These are phyloP conservation scores for Pithecia hirsuta DNA, from an alignment of 2,797 vertebrate genomes.

Conservation along the genomic window DNA sequence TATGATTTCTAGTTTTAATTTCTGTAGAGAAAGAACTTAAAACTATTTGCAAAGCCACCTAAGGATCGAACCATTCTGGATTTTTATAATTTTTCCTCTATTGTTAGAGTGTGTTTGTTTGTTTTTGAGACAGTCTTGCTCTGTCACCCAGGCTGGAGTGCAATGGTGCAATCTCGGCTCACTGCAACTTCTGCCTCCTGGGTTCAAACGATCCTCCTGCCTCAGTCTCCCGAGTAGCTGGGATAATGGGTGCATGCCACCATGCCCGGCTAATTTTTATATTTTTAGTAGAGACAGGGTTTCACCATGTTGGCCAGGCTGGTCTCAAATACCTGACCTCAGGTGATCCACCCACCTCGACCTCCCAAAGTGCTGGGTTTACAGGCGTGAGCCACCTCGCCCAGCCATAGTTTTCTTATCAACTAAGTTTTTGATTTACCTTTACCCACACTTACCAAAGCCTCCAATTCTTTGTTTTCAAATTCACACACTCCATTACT, in stretches of 20 bases:
- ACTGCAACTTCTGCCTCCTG: not conserved
- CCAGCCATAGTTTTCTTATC: not conserved
- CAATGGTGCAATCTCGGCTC: not conserved
- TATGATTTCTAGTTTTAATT: not conserved
- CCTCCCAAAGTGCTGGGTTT: not conserved
- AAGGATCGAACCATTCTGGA: not conserved
- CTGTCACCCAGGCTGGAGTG: not conserved
- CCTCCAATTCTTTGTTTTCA: constrained; percentile 11
- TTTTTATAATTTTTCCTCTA: not conserved
- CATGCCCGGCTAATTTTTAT: not conserved
- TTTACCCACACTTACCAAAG: not conserved
- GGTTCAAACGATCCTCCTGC: not conserved
- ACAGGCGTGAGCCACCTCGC: not conserved
- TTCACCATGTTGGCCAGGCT: not conserved
- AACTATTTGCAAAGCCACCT: not conserved
- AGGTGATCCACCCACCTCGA: not conserved
- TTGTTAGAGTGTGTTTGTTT: not conserved
- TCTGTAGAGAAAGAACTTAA: not conserved
- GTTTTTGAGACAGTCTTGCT: not conserved
- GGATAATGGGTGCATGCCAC: not conserved
- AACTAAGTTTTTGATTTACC: not conserved
- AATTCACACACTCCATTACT: not conserved
- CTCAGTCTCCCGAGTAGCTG: not conserved
- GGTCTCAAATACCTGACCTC: not conserved
- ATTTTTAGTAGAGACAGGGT: not conserved